A percentile compares a stretch with the other conserved stretches of the same genome.
These are phyloP conservation scores for Artemia sp. DNA, from an alignment of 2,888 invertebrate genomes.

Conservation along the genomic window DNA sequence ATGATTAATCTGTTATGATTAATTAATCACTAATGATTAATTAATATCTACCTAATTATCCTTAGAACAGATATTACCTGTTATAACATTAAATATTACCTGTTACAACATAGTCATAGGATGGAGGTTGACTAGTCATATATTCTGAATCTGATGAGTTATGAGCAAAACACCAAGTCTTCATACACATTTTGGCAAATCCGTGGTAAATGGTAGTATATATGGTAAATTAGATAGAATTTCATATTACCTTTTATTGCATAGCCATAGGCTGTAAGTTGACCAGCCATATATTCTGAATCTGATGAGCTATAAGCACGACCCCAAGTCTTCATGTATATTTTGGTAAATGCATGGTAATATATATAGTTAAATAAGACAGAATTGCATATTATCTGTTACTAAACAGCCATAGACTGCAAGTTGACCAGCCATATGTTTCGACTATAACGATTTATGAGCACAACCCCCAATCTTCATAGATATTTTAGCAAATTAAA, in stretches of 20 bases:
- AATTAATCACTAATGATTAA: too few relatives aligned
- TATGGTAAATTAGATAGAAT: background rate
- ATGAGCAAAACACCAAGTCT: conserved; percentile 96
- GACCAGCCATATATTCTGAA: conserved; percentile 96
- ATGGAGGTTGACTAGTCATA: conserved; percentile 85
- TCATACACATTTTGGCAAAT: conserved; percentile 46
- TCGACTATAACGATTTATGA: too few relatives aligned
- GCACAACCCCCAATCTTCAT: too few relatives aligned
- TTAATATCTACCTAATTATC: too few relatives aligned
- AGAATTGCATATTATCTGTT: background rate
- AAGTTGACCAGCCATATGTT: too few relatives aligned
- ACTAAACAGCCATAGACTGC: too few relatives aligned
- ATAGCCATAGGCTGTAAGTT: conserved; percentile 73
- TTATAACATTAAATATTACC: conserved; percentile 29
- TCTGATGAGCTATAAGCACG: conserved; percentile 96
- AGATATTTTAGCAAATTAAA: too few relatives aligned
- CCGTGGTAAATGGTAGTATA: too few relatives aligned
- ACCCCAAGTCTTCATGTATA: conserved; percentile 89
- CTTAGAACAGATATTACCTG: too few relatives aligned
- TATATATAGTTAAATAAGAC: too few relatives aligned
- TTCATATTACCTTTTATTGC: conserved; percentile 43
- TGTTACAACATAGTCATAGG: conserved; percentile 68
- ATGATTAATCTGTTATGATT: too few relatives aligned
- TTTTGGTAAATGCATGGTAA: conserved; percentile 27
- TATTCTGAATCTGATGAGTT: conserved; percentile 96